Conservation (phyloP, 2,797 vertebrate genomes). For the Phrynocephalus guinanensis region DNA sequence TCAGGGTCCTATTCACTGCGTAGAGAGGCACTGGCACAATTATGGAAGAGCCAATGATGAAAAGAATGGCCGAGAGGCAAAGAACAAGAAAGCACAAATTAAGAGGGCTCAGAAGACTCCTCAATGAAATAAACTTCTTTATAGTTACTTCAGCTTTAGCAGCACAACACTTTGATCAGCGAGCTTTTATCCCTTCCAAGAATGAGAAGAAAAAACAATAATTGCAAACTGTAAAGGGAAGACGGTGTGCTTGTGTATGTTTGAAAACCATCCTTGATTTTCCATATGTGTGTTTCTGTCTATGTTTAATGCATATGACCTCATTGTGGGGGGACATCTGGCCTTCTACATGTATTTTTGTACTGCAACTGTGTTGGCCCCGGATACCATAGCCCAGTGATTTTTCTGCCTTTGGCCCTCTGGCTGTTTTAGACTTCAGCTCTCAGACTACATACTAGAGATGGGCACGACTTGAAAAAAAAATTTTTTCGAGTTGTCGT, state of each 20-base stretch:
- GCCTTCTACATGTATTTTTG: too few species aligned
- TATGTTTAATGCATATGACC: too few species aligned
- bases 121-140: not conserved
- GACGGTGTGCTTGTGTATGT: not conserved
- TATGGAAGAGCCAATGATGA: not conserved
- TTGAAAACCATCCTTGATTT: not conserved
- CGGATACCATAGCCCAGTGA: too few species aligned
- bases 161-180: not conserved
- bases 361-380: too few species aligned
- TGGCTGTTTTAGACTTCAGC: too few species aligned
- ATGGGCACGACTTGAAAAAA: too few species aligned
- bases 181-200: conserved; percentile 5
- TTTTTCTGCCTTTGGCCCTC: too few species aligned
- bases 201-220: not conserved
- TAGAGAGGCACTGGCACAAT: not conserved
- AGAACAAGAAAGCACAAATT: not conserved
- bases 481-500: too few species aligned
- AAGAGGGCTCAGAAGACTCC: not conserved
- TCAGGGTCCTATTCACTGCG: too few species aligned
- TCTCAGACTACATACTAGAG: too few species aligned
- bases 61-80: not conserved
- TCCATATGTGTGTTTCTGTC: not conserved
- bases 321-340: too few species aligned
- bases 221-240: conserved; percentile 11
- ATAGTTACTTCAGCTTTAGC: not conserved